Base-by-base conservation (phyloP, 2,888 invertebrate genomes). In the Ganaspis brasiliensis region DNA sequence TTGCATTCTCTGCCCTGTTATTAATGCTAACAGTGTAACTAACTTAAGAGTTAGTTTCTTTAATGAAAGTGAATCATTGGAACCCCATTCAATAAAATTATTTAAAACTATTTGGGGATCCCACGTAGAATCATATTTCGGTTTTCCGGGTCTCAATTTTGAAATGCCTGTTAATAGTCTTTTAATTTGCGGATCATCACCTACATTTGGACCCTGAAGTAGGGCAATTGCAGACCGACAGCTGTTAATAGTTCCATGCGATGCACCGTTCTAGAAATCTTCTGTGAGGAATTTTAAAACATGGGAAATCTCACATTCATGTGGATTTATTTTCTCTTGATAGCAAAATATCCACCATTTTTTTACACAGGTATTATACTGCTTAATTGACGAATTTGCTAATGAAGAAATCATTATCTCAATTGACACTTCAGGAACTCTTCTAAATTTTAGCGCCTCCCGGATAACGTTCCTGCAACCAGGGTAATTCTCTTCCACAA, bases 1-100 rank as follows among this genome's bases (percentile, higher is more conserved):
- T 52, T 79, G 76, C 9, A 80, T 73, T 55, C 80, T 57, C 1
- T 84, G 83, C 8, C 78, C 83, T 0, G 83, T 84, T 8, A 79
- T 72, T 61, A 84, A 73, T 0, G 83, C 78, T 14, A 84, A 55
- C 52, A 83, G 72, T 1, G 77, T 78, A 9, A 72, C 76, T 35
- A 84, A 57, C 72, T 85, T 84, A 12, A 31, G 26, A 0, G 82
- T 63, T n/a, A 85, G 26, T 5, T 31, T 24, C 21, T 80, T 71
- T 5, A 81, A 21, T 56, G 72, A 21, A 37, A 78, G 73, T 1
- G 77, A 19, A 52, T 78, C 63, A 63, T 80, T 82, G 6, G 19
- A 3, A n/a, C 67, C 72, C 45, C 67, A 40, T 0, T 70, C 61
- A 9, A 61, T 63, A 0, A 56, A n/a, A 21, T 21, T 4, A 5